phyloP scores from a whole-genome alignment of 2,113 vertebrate species.

The Bungarus multicinctus region DNA sequence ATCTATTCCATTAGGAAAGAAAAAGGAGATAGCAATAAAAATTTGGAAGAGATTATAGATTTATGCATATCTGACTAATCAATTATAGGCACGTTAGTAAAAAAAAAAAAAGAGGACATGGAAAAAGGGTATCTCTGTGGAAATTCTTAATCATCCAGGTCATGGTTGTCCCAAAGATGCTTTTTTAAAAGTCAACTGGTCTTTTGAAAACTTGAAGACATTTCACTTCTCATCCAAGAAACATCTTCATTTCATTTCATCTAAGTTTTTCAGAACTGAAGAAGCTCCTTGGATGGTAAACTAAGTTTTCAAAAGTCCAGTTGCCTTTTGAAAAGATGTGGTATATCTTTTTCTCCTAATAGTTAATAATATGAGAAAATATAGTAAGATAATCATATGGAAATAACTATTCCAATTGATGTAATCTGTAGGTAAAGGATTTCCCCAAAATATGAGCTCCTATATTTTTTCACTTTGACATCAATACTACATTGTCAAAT shows the following conservation, averaged over 20 bases:
- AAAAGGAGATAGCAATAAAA: background rate
- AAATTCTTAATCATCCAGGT: background rate
- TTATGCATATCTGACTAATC: background rate
- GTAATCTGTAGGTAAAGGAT: background rate
- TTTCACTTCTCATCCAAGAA: too few relatives aligned
- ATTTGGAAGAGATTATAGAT: background rate
- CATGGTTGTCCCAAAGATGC: background rate
- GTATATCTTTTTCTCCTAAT: background rate
- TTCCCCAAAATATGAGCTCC: background rate
- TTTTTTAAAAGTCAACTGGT: background rate
- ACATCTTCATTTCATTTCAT: background rate
- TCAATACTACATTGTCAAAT: background rate
- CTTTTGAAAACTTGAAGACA: too few relatives aligned
- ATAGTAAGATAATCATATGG: background rate
- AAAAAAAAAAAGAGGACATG: background rate
- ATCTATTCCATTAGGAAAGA: background rate
- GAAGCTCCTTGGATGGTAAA: background rate
- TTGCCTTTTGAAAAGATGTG: background rate
- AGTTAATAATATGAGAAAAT: background rate
- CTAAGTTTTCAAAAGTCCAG: background rate
- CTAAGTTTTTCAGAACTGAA: too few relatives aligned
- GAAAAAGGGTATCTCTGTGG: background rate
- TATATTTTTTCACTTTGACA: background rate
- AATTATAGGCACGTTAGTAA: background rate
- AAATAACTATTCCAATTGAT: background rate